phyloP scores from a whole-genome alignment of 2,797 vertebrate genomes.

The Phylloscopus collybita region DNA sequence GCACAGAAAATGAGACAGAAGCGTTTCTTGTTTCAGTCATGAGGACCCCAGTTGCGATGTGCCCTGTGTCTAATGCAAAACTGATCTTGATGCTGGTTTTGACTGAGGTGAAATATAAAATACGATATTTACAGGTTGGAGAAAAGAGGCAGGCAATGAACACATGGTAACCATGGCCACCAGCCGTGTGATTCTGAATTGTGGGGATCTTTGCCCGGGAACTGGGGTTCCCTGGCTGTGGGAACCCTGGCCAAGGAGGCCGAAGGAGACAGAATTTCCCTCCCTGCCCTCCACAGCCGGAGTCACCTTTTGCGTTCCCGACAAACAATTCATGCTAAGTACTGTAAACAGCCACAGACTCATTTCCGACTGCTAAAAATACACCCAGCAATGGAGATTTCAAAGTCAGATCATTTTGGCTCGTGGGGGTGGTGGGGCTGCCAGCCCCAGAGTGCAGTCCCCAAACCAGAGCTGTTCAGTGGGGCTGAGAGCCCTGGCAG shows the following conservation, averaged over 20 bases:
- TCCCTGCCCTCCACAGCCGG: not conserved
- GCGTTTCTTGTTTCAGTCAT: not conserved
- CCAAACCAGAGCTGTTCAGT: not conserved
- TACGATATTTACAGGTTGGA: not conserved
- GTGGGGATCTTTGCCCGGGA: not conserved
- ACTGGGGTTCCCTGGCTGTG: not conserved
- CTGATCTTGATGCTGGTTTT: not conserved
- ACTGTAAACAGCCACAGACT: not conserved
- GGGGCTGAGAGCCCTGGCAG: not conserved
- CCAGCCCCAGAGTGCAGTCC: not conserved
- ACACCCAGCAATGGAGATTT: not conserved
- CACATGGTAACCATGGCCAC: not conserved
- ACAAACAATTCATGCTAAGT: not conserved
- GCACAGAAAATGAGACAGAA: not conserved
- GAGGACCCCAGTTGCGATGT: not conserved
- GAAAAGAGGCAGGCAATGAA: not conserved
- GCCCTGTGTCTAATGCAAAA: not conserved
- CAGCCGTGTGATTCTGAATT: accelerated
- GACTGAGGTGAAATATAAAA: not conserved
- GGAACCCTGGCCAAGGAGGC: not conserved
- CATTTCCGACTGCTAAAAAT: not conserved
- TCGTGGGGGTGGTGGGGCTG: not conserved
- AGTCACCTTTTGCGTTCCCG: accelerated
- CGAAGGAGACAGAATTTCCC: accelerated
- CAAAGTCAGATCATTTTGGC: not conserved